phyloP scores from a whole-genome alignment of 1,140 invertebrate genomes.

The Dendroctonus ponderosae region DNA sequence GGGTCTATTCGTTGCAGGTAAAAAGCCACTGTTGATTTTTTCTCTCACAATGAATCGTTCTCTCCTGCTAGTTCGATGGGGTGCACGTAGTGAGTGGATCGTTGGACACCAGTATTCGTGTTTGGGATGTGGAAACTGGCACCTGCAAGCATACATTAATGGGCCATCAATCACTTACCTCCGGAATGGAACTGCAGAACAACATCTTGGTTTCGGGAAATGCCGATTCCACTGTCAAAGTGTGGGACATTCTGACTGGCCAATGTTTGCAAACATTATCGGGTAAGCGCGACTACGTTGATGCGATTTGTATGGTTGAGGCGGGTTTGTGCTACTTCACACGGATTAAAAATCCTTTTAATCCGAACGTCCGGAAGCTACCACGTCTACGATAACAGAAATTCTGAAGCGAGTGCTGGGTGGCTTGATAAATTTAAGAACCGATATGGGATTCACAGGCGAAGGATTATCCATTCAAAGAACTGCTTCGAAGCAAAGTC shows the following conservation, averaged over 20 bases:
- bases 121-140: constrained; percentile 96
- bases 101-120: constrained; percentile 94
- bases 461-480: no score
- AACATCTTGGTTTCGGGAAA: constrained; percentile 98
- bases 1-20: constrained; percentile 98
- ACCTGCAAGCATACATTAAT: constrained; percentile 90
- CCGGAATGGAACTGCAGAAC: constrained; percentile 95
- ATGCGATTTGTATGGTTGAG: no score
- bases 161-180: constrained; percentile 97
- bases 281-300: constrained; percentile 60
- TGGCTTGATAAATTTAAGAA: no score
- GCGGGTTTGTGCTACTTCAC: no score
- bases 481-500: no score
- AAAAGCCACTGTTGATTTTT: constrained; percentile 28
- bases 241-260: constrained; percentile 97
- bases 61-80: constrained; percentile 82
- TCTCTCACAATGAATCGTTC: not conserved
- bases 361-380: no score
- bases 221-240: constrained; percentile 98
- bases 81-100: constrained; percentile 97
- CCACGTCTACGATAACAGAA: no score
- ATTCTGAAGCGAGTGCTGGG: no score
- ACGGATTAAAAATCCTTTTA: no score
- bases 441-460: no score
- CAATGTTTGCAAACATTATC: constrained; percentile 96